phyloP scores from a whole-genome alignment of 1,140 invertebrate species.

The Popillia japonica region DNA sequence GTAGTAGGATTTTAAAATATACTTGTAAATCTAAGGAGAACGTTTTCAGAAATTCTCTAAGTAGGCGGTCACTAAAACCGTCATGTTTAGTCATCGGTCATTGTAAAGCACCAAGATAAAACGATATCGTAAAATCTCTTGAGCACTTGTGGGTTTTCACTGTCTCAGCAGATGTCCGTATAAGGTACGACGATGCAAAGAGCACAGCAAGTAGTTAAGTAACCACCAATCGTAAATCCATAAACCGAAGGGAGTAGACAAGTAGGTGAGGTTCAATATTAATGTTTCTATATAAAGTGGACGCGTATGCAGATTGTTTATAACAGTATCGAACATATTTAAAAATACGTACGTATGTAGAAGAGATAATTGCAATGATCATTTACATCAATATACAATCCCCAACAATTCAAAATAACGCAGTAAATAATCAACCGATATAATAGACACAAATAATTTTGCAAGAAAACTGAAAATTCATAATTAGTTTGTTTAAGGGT shows the following conservation, averaged over 20 bases:
- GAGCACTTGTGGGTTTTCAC: slow-evolving; percentile 22
- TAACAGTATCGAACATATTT: not conserved
- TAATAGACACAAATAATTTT: not conserved
- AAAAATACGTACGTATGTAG: not conserved
- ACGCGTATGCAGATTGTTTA: not conserved
- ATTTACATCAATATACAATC: not conserved
- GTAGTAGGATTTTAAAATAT: not conserved
- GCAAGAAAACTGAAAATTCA: no score
- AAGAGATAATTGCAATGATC: no score
- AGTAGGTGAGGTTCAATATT: slow-evolving; percentile 33
- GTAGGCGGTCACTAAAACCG: slow-evolving; percentile 15
- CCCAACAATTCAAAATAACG: no score
- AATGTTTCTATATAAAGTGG: slow-evolving; percentile 10
- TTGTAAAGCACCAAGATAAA: slow-evolving; percentile 15
- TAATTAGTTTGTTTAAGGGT: no score
- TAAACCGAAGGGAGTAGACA: slow-evolving; percentile 15
- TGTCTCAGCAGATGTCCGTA: slow-evolving; percentile 19
- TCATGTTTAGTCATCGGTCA: slow-evolving; percentile 29
- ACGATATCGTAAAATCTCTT: slow-evolving; percentile 29
- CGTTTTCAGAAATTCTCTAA: not conserved
- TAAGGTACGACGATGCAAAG: slow-evolving; percentile 21
- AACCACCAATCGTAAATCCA: slow-evolving; percentile 18
- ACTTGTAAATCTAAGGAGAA: not conserved
- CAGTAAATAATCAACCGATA: not conserved
- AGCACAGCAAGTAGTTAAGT: slow-evolving; percentile 28